phyloP scores from a whole-genome alignment of 1,140 invertebrate species.

The Trachymyrmex septentrionalis region DNA sequence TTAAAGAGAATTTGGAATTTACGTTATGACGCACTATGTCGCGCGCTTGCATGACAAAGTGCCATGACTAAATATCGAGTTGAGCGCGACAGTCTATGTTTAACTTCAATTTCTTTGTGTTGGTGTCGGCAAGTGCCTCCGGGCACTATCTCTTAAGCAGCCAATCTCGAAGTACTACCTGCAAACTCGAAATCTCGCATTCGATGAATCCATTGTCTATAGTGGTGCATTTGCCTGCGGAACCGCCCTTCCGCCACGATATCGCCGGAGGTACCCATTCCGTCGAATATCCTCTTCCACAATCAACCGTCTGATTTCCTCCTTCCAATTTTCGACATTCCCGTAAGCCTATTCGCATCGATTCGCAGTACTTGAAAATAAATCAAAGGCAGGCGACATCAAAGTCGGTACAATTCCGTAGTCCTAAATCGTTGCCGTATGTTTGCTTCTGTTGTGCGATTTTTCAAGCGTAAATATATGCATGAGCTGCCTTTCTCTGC shows the following conservation, averaged over 20 bases:
- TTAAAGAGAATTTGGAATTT: conserved; percentile 7
- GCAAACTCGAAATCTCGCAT: conserved; percentile 62
- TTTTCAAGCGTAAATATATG: conserved; percentile 34
- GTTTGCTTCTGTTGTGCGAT: conserved; percentile 26
- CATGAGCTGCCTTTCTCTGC: conserved; percentile 14
- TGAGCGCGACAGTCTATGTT: conserved; percentile 1
- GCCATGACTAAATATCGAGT: conserved; percentile 4
- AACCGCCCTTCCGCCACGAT: conserved; percentile 41
- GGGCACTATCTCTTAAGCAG: conserved; percentile 58
- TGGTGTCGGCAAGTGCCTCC: conserved; percentile 26
- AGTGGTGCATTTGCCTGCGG: conserved; percentile 47
- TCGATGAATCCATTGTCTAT: conserved; percentile 60
- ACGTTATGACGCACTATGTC: not conserved
- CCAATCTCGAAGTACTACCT: conserved; percentile 56
- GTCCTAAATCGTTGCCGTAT: conserved; percentile 18
- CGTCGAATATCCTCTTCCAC: conserved; percentile 40
- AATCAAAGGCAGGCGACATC: conserved; percentile 52
- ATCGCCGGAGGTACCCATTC: conserved; percentile 25
- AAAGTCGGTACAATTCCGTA: conserved; percentile 24
- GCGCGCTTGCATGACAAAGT: not conserved
- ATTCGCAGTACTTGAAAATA: conserved; percentile 27
- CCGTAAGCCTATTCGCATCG: conserved; percentile 45
- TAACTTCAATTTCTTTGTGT: conserved; percentile 43
- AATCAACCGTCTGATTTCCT: conserved; percentile 55
- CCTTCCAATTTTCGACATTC: conserved; percentile 37